Conservation (phyloP, 2,888 invertebrate genomes). For the Meteorus colon region DNA sequence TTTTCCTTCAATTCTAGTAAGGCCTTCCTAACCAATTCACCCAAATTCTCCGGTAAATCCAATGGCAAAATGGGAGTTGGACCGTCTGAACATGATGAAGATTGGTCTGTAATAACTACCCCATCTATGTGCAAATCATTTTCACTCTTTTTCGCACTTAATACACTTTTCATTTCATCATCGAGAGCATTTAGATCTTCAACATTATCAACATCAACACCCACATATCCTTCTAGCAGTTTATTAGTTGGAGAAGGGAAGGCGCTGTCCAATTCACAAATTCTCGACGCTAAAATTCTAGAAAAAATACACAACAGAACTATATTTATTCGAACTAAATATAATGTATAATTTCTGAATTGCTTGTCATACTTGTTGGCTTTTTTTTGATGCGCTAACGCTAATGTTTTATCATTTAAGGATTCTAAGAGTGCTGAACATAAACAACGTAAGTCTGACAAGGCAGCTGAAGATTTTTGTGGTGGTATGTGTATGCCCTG, state of each 20-base stretch:
- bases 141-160: constrained; percentile 44
- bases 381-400: constrained; percentile 88
- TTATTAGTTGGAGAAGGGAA: constrained; percentile 82
- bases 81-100: constrained; percentile 24
- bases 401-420: constrained; percentile 88
- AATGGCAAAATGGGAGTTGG: constrained; percentile 49
- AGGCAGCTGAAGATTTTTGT: constrained; percentile 79
- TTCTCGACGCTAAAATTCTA: constrained; percentile 86
- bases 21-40: constrained; percentile 65
- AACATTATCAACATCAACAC: constrained; percentile 74
- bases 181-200: constrained; percentile 48
- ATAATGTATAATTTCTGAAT: constrained; percentile 24
- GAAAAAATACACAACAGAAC: constrained; percentile 52
- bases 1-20: constrained; percentile 62
- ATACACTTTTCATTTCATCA: constrained; percentile 43
- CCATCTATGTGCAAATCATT: constrained; percentile 48
- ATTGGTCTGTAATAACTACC: constrained; percentile 19
- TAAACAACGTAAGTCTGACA: constrained; percentile 84
- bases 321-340: background rate
- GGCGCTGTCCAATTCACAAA: constrained; percentile 87
- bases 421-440: constrained; percentile 88
- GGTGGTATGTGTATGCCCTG: constrained; percentile 76
- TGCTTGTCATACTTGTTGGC: constrained; percentile 77
- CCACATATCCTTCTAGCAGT: constrained; percentile 79
- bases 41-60: constrained; percentile 62